These are phyloP conservation scores for Lindbergichthys nudifrons DNA, from an alignment of 2,797 vertebrate species.

Conservation along the genomic window DNA sequence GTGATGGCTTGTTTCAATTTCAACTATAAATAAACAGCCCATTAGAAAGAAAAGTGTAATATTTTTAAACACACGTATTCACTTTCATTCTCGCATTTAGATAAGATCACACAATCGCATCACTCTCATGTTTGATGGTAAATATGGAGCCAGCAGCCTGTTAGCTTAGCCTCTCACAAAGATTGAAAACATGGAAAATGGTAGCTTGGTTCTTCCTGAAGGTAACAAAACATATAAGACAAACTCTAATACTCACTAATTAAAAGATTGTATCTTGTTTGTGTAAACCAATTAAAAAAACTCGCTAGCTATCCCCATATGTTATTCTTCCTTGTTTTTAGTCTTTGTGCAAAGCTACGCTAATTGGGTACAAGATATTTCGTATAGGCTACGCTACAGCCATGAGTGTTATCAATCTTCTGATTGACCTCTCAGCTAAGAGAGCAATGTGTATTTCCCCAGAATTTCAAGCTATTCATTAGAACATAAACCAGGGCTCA, in stretches of 20 bases:
- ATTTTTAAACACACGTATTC: neutral
- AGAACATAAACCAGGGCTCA: neutral
- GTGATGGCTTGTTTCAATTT: conserved; percentile 85
- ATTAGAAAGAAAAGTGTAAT: neutral
- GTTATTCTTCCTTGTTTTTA: neutral
- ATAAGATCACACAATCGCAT: neutral
- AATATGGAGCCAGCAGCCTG: neutral
- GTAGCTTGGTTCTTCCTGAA: neutral
- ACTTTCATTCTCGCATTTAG: neutral
- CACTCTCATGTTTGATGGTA: neutral
- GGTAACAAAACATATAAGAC: neutral
- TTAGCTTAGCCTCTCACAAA: conserved; percentile 13
- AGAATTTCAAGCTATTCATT: neutral
- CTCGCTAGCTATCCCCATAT: too few species aligned
- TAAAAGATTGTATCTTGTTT: neutral
- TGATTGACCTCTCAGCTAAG: neutral
- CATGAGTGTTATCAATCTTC: neutral
- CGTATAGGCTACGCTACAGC: neutral
- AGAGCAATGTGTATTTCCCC: neutral
- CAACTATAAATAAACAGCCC: conserved; percentile 64
- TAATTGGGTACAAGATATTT: neutral
- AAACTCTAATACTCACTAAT: neutral
- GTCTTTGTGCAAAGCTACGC: neutral
- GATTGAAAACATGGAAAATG: neutral
- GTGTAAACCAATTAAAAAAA: neutral